Evolutionary conservation across 2,888 invertebrate genomes (phyloP).

Genomic region (Sussaba pulchella): DNA sequence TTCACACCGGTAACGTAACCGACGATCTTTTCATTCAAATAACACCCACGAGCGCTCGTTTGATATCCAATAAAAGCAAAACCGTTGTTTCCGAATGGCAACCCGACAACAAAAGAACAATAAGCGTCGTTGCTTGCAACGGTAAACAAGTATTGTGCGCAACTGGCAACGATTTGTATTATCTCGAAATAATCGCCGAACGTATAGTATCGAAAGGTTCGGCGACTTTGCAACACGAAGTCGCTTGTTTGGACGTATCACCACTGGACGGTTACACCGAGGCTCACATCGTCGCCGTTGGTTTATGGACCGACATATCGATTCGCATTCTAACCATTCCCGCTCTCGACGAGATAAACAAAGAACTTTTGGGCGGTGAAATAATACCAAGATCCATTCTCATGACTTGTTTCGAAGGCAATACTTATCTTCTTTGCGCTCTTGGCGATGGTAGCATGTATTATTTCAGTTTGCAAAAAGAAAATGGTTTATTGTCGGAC

Average conservation of each 20-base stretch:
- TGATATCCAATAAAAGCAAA: conserved; percentile 89
- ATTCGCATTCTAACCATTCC: conserved; percentile 94
- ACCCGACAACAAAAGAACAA: conserved; percentile 89
- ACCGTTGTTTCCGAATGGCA: conserved; percentile 90
- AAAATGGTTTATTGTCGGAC: conserved; percentile 91
- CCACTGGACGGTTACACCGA: conserved; percentile 88
- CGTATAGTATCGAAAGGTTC: conserved; percentile 88
- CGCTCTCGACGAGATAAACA: conserved; percentile 91
- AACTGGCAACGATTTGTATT: conserved; percentile 94
- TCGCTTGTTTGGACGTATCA: conserved; percentile 97
- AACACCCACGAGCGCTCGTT: conserved; percentile 90
- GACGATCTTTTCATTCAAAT: conserved; percentile 93
- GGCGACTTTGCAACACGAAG: conserved; percentile 94
- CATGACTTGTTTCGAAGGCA: conserved; percentile 97
- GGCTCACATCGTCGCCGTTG: conserved; percentile 94
- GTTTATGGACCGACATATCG: conserved; percentile 99
- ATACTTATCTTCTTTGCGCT: conserved; percentile 95
- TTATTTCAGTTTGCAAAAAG: conserved; percentile 94
- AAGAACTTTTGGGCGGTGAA: conserved; percentile 96
- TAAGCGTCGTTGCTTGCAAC: conserved; percentile 96
- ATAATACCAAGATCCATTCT: conserved; percentile 98
- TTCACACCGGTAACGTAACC: conserved; percentile 96
- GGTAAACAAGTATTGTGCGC: conserved; percentile 92
- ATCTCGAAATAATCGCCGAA: conserved; percentile 90
- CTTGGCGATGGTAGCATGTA: conserved; percentile 99